These are phyloP conservation scores for Drosophila atripex DNA, from an alignment of 2,888 invertebrate genomes.

Conservation along the genomic window DNA sequence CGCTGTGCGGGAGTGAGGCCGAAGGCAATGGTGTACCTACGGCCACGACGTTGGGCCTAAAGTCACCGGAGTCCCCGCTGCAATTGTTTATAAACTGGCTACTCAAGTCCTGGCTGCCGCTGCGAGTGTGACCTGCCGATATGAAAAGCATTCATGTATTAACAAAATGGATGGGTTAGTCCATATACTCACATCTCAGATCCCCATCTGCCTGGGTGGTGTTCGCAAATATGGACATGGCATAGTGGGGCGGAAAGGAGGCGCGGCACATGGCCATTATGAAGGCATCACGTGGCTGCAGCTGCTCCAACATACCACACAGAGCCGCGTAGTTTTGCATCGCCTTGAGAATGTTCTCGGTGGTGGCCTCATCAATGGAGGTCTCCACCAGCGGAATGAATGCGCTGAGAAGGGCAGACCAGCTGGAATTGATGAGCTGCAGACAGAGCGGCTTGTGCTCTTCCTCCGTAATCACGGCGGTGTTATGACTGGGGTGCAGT, in stretches of 20 bases:
- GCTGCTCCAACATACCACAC: constrained; percentile 92
- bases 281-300: constrained; percentile 95
- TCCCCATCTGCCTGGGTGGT: constrained; percentile 86
- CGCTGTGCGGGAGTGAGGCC: constrained; percentile 90
- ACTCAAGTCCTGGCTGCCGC: constrained; percentile 85
- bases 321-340: constrained; percentile 95
- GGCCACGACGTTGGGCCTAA: constrained; percentile 96
- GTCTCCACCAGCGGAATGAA: constrained; percentile 96
- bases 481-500: constrained; percentile 74
- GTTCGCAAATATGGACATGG: constrained; percentile 91
- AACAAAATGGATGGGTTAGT: constrained; percentile 3
- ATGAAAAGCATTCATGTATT: not conserved
- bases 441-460: constrained; percentile 84
- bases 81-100: constrained; percentile 84
- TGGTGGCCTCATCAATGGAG: constrained; percentile 96
- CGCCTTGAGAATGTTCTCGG: constrained; percentile 95
- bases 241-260: constrained; percentile 98
- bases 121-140: constrained; percentile 84
- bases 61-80: constrained; percentile 87
- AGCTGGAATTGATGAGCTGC: constrained; percentile 95
- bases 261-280: constrained; percentile 97
- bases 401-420: constrained; percentile 97
- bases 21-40: constrained; percentile 97
- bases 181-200: constrained; percentile 72
- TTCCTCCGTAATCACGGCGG: constrained; percentile 75